Evolutionary conservation across 2,888 invertebrate species (phyloP).

Genomic region (Idaea aversata): DNA sequence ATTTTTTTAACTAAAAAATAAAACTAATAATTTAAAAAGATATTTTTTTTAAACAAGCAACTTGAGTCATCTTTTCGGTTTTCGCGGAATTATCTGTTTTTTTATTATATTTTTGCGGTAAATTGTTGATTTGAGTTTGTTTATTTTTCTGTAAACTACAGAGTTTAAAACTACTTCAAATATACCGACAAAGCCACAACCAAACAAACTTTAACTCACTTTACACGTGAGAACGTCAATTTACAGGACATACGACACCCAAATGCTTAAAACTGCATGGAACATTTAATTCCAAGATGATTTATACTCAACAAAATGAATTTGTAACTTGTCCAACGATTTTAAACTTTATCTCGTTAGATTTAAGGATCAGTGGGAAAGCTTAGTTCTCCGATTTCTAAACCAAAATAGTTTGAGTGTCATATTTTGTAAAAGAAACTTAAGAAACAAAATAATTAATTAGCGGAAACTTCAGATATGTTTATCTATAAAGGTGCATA

Average conservation of each 20-base stretch:
- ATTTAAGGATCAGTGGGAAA: not conserved
- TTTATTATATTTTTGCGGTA: no score
- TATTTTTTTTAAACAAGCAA: no score
- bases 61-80: no score
- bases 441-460: not conserved
- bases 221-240: constrained; percentile 27
- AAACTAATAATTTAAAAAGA: no score
- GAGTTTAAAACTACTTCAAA: not conserved
- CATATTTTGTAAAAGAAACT: not conserved
- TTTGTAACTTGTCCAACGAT: not conserved
- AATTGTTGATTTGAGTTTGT: not conserved
- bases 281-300: constrained; percentile 57
- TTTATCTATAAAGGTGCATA: not conserved
- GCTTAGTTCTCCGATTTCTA: not conserved
- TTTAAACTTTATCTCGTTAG: not conserved
- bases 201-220: not conserved
- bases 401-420: not conserved
- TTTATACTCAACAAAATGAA: constrained; percentile 37
- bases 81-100: no score
- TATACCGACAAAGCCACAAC: constrained; percentile 1
- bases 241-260: constrained; percentile 52
- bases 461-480: not conserved
- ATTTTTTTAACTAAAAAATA: no score
- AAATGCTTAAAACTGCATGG: constrained; percentile 63
- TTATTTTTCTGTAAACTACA: no score